Evolutionary conservation across 2,113 vertebrate species (phyloP).

Genomic region (Lycaon pictus): DNA sequence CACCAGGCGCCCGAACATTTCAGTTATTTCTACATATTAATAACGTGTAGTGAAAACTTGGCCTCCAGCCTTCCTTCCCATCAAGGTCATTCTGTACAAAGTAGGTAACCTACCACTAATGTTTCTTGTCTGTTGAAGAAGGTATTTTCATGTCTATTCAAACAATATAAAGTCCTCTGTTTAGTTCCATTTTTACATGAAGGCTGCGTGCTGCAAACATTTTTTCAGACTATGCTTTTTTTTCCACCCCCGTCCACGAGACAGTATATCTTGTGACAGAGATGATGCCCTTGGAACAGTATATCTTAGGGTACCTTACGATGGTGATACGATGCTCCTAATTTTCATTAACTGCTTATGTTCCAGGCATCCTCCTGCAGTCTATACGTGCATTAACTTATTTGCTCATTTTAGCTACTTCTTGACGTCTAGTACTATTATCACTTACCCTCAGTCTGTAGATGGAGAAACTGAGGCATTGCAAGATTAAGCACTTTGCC

Average conservation of each 20-base stretch:
- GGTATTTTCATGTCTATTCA: neutral
- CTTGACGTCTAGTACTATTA: neutral
- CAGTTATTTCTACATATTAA: neutral
- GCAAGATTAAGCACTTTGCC: neutral
- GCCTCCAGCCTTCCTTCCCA: neutral
- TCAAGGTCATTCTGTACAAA: neutral
- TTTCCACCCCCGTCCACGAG: neutral
- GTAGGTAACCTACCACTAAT: neutral
- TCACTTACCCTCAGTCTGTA: neutral
- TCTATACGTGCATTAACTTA: neutral
- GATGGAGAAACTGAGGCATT: neutral
- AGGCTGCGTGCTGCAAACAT: neutral
- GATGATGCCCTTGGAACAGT: neutral
- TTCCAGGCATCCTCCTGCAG: too few species aligned
- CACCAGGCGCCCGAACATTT: neutral
- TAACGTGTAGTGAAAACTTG: neutral
- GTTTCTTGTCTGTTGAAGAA: neutral
- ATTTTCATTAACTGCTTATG: neutral
- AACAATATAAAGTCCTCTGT: neutral
- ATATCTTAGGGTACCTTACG: neutral
- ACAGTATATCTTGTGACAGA: neutral
- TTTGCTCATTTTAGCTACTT: neutral
- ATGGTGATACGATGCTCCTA: neutral
- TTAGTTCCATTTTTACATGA: neutral
- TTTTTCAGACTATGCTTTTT: neutral